Evolutionary conservation across 2,797 vertebrate genomes (phyloP), one percentile per base, ranked within the genome.

Genomic region (Euphonia xanthogaster): DNA sequence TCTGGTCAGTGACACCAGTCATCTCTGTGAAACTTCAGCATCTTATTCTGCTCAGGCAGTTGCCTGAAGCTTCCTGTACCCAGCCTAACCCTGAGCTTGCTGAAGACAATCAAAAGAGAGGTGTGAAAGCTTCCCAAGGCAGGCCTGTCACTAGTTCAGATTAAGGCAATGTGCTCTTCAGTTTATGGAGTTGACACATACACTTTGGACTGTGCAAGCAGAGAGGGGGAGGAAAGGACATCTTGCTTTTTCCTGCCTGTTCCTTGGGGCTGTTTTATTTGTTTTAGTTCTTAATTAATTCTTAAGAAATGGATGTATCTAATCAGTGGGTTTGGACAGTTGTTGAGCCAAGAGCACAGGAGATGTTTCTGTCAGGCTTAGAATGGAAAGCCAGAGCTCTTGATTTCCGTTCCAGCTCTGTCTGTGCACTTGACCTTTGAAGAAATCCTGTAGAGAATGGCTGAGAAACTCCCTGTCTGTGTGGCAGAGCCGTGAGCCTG

Each of bases 381-480:
- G 14, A 72, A 40, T 48, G 88, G 45, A 71, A 86, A 83, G 42
- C 54, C 81, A 71, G 66, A 84, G 60, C 74, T 70, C 48, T 30
- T 57, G 63, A 31, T 82, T 78, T 87, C 83, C 0, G 0, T 89
- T 85, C 92, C 88, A 92, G 39, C 67, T 74, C 83, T 82, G 80
- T 55, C 90, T 84, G 73, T 75, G 80, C 57, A 16, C 60, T 93
- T 94, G 77, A 90, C 88, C 92, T 96, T 96, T 84, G 45, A 72
- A 50, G n/a, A 92, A 70, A 70, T 51, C 51, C 51, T 81, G 54
- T 31, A 5, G 40, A 35, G 83, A 67, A 50, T 12, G 72, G 23
- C 66, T 57, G 86, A 70, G 71, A 31, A 78, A 2, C 37, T 84
- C 54, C 51, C 27, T 14, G 14, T 35, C 37, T 1, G 0, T 5